Percentiles rank a stretch among this genome's conserved stretches.
These are phyloP conservation scores for Eucidaris tribuloides DNA, from an alignment of 35 echinoderm and acorn worm species.

Conservation along the genomic window DNA sequence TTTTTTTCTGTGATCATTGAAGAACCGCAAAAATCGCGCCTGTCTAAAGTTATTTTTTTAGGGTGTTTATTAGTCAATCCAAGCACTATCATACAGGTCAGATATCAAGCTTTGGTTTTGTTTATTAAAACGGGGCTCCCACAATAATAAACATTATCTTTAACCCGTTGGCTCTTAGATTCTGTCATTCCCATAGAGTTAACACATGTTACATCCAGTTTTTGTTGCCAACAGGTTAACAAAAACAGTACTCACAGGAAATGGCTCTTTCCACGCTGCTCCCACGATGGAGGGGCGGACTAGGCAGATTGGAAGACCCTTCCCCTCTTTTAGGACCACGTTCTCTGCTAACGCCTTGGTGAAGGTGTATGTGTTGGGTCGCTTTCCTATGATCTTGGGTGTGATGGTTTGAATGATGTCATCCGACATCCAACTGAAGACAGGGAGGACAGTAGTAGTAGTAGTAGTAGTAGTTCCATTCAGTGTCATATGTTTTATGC, in stretches of 20 bases:
- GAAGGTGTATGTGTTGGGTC: slow-evolving; percentile 85
- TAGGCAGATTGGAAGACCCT: slow-evolving; percentile 54
- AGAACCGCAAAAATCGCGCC: too few species aligned
- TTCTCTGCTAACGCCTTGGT: slow-evolving; percentile 71
- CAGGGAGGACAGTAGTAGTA: too few species aligned
- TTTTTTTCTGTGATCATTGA: too few species aligned
- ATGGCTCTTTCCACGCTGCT: slow-evolving; percentile 64
- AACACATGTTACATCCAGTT: neutral
- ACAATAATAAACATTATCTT: neutral
- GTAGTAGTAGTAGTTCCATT: too few species aligned
- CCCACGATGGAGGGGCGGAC: slow-evolving; percentile 68
- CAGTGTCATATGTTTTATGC: too few species aligned
- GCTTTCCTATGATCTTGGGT: slow-evolving; percentile 75
- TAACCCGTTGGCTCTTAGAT: neutral
- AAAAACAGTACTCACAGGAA: slow-evolving; percentile 61
- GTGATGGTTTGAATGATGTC: slow-evolving; percentile 82
- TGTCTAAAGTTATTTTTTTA: too few species aligned
- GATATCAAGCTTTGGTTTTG: too few species aligned
- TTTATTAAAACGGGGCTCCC: too few species aligned
- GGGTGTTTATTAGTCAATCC: too few species aligned
- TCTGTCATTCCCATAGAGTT: neutral
- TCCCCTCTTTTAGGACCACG: slow-evolving; percentile 37
- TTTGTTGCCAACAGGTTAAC: too few species aligned
- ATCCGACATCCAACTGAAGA: slow-evolving; percentile 96
- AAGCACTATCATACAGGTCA: neutral